phyloP scores from a whole-genome alignment of 2,113 vertebrate genomes.

The Crotalus helleri region DNA sequence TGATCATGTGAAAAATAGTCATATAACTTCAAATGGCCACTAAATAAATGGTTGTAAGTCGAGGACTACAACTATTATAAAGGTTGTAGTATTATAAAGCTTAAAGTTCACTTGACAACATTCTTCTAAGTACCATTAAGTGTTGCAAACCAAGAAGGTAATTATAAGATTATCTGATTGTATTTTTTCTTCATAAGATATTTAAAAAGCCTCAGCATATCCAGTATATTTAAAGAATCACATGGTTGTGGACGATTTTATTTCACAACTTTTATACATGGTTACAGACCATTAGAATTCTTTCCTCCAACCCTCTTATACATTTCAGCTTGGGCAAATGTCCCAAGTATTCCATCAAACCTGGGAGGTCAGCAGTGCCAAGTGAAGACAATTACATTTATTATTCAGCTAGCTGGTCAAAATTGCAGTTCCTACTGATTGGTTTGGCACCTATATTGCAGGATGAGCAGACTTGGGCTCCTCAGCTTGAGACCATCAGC shows the following conservation, averaged over 20 bases:
- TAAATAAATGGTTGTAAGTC: background rate
- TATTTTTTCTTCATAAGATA: accelerated
- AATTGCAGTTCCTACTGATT: background rate
- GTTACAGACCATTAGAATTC: constrained; percentile 58
- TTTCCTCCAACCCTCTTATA: constrained; percentile 29
- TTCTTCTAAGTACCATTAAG: background rate
- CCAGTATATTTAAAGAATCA: constrained; percentile 30
- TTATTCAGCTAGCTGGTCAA: constrained; percentile 48
- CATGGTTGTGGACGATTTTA: constrained; percentile 56
- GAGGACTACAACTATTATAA: background rate
- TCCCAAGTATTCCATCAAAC: background rate
- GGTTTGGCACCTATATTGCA: constrained; percentile 6
- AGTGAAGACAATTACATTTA: constrained; percentile 21
- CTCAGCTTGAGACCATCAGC: constrained; percentile 48
- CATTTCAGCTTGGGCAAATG: constrained; percentile 29
- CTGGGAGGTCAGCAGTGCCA: constrained; percentile 12
- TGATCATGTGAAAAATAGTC: background rate
- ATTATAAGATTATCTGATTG: background rate
- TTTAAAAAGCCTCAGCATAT: background rate
- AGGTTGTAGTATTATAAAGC: background rate
- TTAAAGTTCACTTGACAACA: background rate
- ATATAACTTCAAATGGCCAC: background rate
- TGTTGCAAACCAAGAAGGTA: background rate
- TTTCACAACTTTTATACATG: constrained; percentile 53
- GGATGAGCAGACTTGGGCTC: accelerated